Evolutionary conservation across 1,140 invertebrate genomes (phyloP), one percentile per base, ranked within the genome.

Genomic region (Neocloeon triangulifer): DNA sequence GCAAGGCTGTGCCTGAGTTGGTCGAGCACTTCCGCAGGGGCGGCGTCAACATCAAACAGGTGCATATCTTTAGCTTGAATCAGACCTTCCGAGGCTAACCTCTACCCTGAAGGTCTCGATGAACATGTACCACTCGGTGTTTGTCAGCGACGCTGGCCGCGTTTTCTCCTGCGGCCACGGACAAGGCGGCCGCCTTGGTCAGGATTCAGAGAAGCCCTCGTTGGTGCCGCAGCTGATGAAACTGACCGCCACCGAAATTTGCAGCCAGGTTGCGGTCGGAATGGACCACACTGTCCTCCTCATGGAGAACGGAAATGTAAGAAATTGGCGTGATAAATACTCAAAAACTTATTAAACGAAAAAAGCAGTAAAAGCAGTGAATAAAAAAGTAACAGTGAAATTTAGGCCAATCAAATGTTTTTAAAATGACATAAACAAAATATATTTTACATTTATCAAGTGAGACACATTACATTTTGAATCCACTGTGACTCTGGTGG

Each of bases 101-200:
- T n/a, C 41, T 33, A 39, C 46, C 30, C 45, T 39, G 25, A 41
- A 57, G 59, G 39, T 77, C 10, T 61, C 59, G 13, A 55, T 78
- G 38, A 61, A 66, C 37, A 74, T 74, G 48, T 78, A 73, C 47
- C 76, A 80, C 48, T 66, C 64, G 35, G 50, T 75, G 3, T 73
- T 73, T 50, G 42, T 77, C 19, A 55, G 62, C 14, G 49, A 42
- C 2, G 40, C 41, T 34, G 66, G 68, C 0, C 48, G 55, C 35
- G 65, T 69, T 2, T 78, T 61, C 52, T 60, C 62, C 18, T 75
- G 73, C 52, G 77, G 77, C 0, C 69, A 74, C 51, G 69, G 71
- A n/a, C 62, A 64, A 41, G 72, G 72, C 22, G 72, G 70, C 1
- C 50, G 73, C 14, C 56, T 79, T 2, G 75, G 75, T 1, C 58